Base-by-base conservation (phyloP, 2,113 vertebrate genomes). In the Laterallus jamaicensis region DNA sequence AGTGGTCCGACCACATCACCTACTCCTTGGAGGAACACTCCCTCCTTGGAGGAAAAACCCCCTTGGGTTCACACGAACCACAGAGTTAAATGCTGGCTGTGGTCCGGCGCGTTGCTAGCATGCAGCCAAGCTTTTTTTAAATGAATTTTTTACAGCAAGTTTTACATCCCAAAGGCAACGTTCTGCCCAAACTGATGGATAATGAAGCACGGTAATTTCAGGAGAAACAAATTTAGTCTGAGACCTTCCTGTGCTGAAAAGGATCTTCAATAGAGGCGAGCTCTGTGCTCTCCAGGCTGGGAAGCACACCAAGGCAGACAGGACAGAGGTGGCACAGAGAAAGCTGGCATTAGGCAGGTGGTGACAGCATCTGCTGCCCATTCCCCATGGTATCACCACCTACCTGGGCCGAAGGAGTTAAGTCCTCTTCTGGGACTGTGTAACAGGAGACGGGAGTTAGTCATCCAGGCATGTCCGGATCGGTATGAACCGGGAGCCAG, bases 391-490 rank as follows among this genome's bases (percentile, higher is more conserved):
- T 1, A 5, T 2, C 78, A 78, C 8, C 62, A 59, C 49, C 88
- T 2, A n/a, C 80, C 73, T 55, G 91, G 68, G 59, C 59, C 3
- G 85, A 96, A 97, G 69, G 96, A 88, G 95, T 96, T 97, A 96
- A 97, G 74, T 89, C 6, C 92, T 84, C 82, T 69, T 58, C 39
- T 71, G 93, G 85, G 93, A 60, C 44, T 5, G 39, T 2, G 95
- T 90, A 96, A 96, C 42, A 96, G 88, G 93, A 96, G 95, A 55
- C 6, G 10, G 81, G 22, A 64, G 70, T 93, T 95, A 92, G 5
- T 97, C 96, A 97, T 54, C 90, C 29, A 56, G 93, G 93, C 95
- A 94, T 88, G 95, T 94, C 95, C 69, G 31, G 96, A 92, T 95
- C n/a, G 37, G 95, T 71, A 94, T 74, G 90, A 94, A 70, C 88